Percentiles rank a stretch among this genome's conserved stretches.
Conservation (phyloP, 2,797 vertebrate species). For the Orestias chungarensis region DNA sequence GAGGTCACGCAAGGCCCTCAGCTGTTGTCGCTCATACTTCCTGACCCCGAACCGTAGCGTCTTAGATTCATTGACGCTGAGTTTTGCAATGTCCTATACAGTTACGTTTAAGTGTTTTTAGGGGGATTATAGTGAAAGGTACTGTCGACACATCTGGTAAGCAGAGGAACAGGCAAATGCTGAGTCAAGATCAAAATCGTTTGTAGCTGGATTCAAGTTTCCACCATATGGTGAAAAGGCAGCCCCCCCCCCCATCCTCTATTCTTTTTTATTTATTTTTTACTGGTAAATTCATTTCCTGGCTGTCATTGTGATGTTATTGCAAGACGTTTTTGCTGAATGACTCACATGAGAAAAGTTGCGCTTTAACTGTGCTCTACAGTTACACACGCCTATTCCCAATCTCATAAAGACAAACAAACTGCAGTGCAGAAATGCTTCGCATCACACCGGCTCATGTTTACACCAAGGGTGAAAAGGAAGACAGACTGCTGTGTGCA, state of each 20-base stretch:
- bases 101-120: conserved; percentile 32
- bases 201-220: conserved; percentile 53
- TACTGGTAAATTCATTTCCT: conserved; percentile 52
- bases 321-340: conserved; percentile 33
- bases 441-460: neutral
- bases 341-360: conserved; percentile 29
- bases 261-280: conserved; percentile 8
- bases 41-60: conserved; percentile 13
- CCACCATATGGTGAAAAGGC: conserved; percentile 69
- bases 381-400: conserved; percentile 13
- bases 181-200: conserved; percentile 72
- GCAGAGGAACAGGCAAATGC: conserved; percentile 61
- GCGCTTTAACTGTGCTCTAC: neutral
- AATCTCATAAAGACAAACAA: neutral
- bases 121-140: conserved; percentile 38
- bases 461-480: neutral
- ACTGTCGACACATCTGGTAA: conserved; percentile 69
- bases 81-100: conserved; percentile 8
- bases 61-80: conserved; percentile 26
- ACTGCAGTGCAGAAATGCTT: neutral
- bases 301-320: conserved; percentile 34
- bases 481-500: neutral
- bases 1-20: conserved; percentile 24
- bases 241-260: conserved; percentile 30
- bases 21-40: conserved; percentile 25